Evolutionary conservation across 2,113 vertebrate species (phyloP).

Genomic region (Hippocampus barbouri): DNA sequence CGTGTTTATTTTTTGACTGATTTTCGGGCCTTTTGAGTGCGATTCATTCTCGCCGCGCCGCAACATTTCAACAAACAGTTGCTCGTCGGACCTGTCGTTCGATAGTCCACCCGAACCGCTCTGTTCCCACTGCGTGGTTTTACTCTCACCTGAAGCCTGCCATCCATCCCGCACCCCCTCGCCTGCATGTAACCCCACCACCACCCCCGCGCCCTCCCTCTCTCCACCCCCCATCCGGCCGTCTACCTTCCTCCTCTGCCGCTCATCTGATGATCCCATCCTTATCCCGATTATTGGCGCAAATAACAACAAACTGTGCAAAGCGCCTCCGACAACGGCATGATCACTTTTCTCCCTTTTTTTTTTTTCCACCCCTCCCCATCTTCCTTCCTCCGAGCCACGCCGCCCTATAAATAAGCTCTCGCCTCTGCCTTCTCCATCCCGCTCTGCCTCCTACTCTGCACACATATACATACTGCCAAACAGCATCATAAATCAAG

Average conservation of each 20-base stretch:
- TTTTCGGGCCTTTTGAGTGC: slow-evolving; percentile 10
- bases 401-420: slow-evolving; percentile 22
- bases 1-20: slow-evolving; percentile 44
- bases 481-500: slow-evolving; percentile 77
- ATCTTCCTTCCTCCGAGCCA: slow-evolving; percentile 33
- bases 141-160: slow-evolving; percentile 59
- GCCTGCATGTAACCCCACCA: slow-evolving; percentile 25
- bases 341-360: slow-evolving; percentile 34
- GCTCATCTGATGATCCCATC: slow-evolving; percentile 31
- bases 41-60: slow-evolving; percentile 25
- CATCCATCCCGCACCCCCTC: slow-evolving; percentile 48
- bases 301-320: slow-evolving; percentile 53
- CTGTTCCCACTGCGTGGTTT: slow-evolving; percentile 5
- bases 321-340: slow-evolving; percentile 45
- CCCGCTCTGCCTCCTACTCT: slow-evolving; percentile 58
- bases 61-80: slow-evolving; percentile 19
- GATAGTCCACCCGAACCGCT: background rate
- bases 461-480: slow-evolving; percentile 67
- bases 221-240: slow-evolving; percentile 46
- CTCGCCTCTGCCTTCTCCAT: slow-evolving; percentile 50
- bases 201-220: slow-evolving; percentile 37
- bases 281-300: slow-evolving; percentile 38
- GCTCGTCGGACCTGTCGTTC: slow-evolving; percentile 6
- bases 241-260: slow-evolving; percentile 43
- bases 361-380: slow-evolving; percentile 28